These are phyloP conservation scores for Pocillopora verrucosa DNA, from an alignment of 64 coral and sea anemone species.

Conservation along the genomic window DNA sequence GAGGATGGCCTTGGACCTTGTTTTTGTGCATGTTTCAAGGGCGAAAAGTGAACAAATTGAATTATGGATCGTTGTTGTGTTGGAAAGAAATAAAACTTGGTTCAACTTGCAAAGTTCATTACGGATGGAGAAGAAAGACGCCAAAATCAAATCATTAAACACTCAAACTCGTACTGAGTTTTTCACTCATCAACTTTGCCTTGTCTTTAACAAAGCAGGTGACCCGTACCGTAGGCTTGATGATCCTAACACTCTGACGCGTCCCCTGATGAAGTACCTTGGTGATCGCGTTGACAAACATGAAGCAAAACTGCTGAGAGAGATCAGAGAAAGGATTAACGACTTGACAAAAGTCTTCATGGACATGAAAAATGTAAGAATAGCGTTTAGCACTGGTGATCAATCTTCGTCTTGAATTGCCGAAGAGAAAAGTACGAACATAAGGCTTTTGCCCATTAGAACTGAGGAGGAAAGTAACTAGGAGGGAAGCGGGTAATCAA, in stretches of 20 bases:
- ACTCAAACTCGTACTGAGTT: neutral
- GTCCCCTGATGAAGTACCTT: slow-evolving; percentile 32
- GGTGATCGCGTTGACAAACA: slow-evolving; percentile 24
- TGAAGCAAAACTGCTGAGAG: slow-evolving; percentile 24
- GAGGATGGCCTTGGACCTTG: no score
- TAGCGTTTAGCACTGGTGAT: neutral
- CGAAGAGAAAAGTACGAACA: neutral
- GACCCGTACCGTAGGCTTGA: neutral
- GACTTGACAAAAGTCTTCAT: slow-evolving; percentile 41
- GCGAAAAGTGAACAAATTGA: no score
- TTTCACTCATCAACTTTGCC: neutral
- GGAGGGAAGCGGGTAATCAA: no score
- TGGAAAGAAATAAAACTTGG: no score
- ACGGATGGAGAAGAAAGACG: no score
- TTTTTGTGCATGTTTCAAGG: no score
- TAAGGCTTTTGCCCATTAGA: neutral
- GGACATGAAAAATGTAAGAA: slow-evolving; percentile 35
- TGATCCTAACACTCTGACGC: neutral
- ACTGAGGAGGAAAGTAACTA: no score
- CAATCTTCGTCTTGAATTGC: neutral
- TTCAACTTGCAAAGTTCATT: no score
- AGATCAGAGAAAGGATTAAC: slow-evolving; percentile 39
- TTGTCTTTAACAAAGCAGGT: neutral
- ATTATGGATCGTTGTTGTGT: no score
- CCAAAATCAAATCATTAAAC: no score